Base-by-base conservation (phyloP, 1,140 invertebrate species). In the Drosophila littoralis region DNA sequence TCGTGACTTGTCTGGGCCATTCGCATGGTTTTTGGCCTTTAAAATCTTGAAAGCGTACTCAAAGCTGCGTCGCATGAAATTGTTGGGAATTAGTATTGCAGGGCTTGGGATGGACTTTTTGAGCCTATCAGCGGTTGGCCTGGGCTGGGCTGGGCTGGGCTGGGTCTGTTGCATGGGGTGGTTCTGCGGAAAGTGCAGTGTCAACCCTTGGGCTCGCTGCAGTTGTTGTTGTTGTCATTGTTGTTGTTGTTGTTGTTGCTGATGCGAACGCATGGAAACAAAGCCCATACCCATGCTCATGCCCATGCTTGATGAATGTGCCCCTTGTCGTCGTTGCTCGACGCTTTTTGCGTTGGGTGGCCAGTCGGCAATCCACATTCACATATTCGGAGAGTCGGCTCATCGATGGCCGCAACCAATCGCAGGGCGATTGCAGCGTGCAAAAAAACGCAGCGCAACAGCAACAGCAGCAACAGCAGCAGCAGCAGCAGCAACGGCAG, bases 341-440 rank as follows among this genome's bases (percentile, higher is more conserved):
- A 13, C 33, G 52, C 42, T 66, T 13, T 33, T 51, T 32, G 55
- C 40, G 40, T 13, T 70, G 58, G 67, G 50, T 70, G 38, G 67
- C 58, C 48, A 38, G 9, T 46, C 40, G 22, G 22, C 55, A 58
- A 12, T n/a, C 36, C 35, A 38, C 43, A 55, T 17, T 50, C 46
- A 28, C 42, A 45, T 45, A 45, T 45, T 45, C 42, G n/a, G n/a
- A 15, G 38, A 32, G 42, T 43, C 13, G 74, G 58, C 77, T 81
- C 70, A 85, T 86, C 79, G 79, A 86, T 86, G 66, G 69, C 68
- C 81, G 65, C 77, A 79, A 88, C 83, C 83, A 88, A 88, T 88
- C 79, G 83, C 77, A 88, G 63, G 66, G 79, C 83, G 64, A 88
- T 72, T 88, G 83, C 83, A 88, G 79, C 68, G 65, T 83, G 83